Evolutionary conservation across 2,113 vertebrate genomes (phyloP).

Genomic region (Zapus hudsonius): DNA sequence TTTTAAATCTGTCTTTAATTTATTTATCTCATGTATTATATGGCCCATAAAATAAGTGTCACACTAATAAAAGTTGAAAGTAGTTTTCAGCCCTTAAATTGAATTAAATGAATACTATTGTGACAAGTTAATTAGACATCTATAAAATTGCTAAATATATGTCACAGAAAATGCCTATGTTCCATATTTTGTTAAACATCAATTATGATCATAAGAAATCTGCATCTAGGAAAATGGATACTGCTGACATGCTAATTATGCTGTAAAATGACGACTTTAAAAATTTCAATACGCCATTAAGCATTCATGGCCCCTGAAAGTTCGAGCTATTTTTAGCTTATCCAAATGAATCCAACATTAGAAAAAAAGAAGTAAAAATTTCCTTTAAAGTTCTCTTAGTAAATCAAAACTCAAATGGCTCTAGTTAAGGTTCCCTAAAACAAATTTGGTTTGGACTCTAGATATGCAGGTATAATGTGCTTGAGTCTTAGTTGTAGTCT

Average conservation of each 20-base stretch:
- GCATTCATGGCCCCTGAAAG: slow-evolving; percentile 66
- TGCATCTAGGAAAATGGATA: slow-evolving; percentile 72
- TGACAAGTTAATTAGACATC: slow-evolving; percentile 75
- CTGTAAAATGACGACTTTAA: slow-evolving; percentile 69
- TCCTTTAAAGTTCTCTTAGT: slow-evolving; percentile 46
- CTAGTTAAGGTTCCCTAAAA: not conserved
- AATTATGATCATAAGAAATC: slow-evolving; percentile 75
- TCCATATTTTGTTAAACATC: slow-evolving; percentile 74
- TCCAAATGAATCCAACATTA: slow-evolving; percentile 70
- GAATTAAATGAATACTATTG: slow-evolving; percentile 73
- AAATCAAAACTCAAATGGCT: slow-evolving; percentile 42
- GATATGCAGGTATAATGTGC: slow-evolving; percentile 13
- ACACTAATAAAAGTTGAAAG: slow-evolving; percentile 67
- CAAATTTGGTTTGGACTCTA: not conserved
- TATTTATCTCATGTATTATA: slow-evolving; percentile 40
- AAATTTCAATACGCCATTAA: slow-evolving; percentile 70
- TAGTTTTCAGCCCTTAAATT: slow-evolving; percentile 56
- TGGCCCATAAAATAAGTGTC: slow-evolving; percentile 57
- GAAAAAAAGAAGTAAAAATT: slow-evolving; percentile 56
- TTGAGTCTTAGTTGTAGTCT: not conserved
- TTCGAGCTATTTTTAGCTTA: slow-evolving; percentile 64
- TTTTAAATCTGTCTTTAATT: slow-evolving; percentile 38
- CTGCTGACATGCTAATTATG: slow-evolving; percentile 77
- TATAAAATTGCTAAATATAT: slow-evolving; percentile 77
- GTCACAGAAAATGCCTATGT: slow-evolving; percentile 69